Evolutionary conservation across 2,888 invertebrate genomes (phyloP).

Genomic region (Synanthedon andrenaeformis): DNA sequence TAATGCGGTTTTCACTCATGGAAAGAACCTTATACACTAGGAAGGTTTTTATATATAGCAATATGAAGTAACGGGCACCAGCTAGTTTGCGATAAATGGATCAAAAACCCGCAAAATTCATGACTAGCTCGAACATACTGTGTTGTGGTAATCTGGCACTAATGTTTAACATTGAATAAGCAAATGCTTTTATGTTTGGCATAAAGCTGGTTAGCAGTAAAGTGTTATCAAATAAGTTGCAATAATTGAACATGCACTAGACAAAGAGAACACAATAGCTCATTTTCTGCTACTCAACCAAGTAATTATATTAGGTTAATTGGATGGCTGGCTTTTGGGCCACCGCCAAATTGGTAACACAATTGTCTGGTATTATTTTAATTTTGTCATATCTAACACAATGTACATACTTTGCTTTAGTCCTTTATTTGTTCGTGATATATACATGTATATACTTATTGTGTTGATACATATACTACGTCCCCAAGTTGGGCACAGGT

Average conservation of each 20-base stretch:
- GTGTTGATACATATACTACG: background rate
- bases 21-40: too few relatives aligned
- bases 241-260: background rate
- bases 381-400: slow-evolving; percentile 14
- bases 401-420: slow-evolving; percentile 12
- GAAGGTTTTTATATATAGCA: too few relatives aligned
- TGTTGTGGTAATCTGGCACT: too few relatives aligned
- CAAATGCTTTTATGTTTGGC: too few relatives aligned
- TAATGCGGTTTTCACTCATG: too few relatives aligned
- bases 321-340: background rate
- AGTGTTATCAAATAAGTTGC: background rate
- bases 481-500: too few relatives aligned
- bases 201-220: background rate
- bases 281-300: background rate
- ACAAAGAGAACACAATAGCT: background rate
- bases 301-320: background rate
- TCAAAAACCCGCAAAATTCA: too few relatives aligned
- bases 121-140: too few relatives aligned
- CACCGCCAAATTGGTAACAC: slow-evolving; percentile 19
- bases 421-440: slow-evolving; percentile 3
- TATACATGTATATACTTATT: background rate
- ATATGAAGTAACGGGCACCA: too few relatives aligned
- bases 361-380: slow-evolving; percentile 14
- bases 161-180: too few relatives aligned
- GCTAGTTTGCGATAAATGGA: too few relatives aligned